phyloP scores from a whole-genome alignment of 1,140 invertebrate genomes.

The Drosophila lacertosa region DNA sequence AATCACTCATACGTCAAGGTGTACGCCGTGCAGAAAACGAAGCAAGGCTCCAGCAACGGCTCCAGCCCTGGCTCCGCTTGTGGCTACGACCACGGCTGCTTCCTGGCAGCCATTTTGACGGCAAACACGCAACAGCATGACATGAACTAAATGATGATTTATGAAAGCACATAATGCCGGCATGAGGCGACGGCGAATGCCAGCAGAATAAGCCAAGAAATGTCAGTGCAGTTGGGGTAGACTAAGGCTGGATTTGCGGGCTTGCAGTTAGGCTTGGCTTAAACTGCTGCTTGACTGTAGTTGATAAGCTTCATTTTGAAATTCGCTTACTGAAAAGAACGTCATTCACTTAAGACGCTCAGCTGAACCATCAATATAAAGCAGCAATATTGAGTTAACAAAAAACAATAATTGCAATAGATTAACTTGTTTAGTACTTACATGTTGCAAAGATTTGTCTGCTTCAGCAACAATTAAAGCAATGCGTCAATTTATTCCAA shows the following conservation, averaged over 20 bases:
- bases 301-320: constrained; percentile 18
- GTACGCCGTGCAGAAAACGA: constrained; percentile 18
- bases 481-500: constrained; percentile 19
- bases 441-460: not conserved
- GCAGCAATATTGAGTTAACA: not conserved
- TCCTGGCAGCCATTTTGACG: constrained; percentile 50
- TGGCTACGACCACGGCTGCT: constrained; percentile 14
- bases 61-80: not conserved
- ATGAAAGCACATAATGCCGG: constrained; percentile 38
- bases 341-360: not conserved
- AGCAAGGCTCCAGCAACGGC: not conserved
- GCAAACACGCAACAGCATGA: constrained; percentile 65
- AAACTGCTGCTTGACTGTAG: constrained; percentile 9
- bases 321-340: not conserved
- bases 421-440: not conserved
- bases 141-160: constrained; percentile 71
- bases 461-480: constrained; percentile 28
- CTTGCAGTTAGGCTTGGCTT: not conserved
- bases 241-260: not conserved
- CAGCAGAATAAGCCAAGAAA: constrained; percentile 2
- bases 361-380: not conserved
- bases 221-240: constrained; percentile 13
- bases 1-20: constrained; percentile 70
- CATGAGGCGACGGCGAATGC: constrained; percentile 6
- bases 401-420: not conserved